Evolutionary conservation across 2,113 vertebrate genomes (phyloP).

Genomic region (Okapia johnstoni): DNA sequence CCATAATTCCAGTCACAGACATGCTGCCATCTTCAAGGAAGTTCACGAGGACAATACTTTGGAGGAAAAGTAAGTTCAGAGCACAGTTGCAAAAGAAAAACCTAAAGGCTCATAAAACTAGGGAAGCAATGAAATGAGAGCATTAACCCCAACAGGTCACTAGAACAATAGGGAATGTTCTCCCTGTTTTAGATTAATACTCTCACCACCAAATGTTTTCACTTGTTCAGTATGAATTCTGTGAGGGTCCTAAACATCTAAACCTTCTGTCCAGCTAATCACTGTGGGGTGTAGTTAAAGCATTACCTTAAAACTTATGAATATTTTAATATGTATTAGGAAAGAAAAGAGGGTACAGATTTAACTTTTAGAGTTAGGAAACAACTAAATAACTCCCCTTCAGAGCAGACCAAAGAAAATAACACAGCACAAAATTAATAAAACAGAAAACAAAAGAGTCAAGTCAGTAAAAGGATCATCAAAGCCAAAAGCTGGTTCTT

Average conservation of each 20-base stretch:
- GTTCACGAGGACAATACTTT: conserved; percentile 88
- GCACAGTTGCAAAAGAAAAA: conserved; percentile 36
- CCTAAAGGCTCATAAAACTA: not conserved
- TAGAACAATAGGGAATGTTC: not conserved
- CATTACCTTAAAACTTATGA: not conserved
- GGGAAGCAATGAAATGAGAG: not conserved
- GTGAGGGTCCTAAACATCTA: not conserved
- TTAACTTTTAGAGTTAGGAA: conserved; percentile 12
- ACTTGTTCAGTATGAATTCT: not conserved
- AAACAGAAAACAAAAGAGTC: not conserved
- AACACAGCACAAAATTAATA: not conserved
- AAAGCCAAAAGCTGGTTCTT: conserved; percentile 13
- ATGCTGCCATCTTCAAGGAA: conserved; percentile 77
- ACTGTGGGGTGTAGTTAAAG: not conserved
- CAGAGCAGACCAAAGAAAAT: not conserved
- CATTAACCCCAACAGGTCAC: not conserved
- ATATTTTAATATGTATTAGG: not conserved
- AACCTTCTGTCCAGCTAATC: not conserved
- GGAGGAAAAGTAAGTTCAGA: conserved; percentile 36
- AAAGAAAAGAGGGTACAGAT: not conserved
- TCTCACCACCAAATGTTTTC: not conserved
- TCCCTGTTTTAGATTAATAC: not conserved
- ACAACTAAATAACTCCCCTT: not conserved
- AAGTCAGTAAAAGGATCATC: not conserved
- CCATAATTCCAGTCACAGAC: conserved; percentile 84